These are phyloP conservation scores for Cavia porcellus DNA, from an alignment of 2,113 vertebrate species.

Conservation along the genomic window DNA sequence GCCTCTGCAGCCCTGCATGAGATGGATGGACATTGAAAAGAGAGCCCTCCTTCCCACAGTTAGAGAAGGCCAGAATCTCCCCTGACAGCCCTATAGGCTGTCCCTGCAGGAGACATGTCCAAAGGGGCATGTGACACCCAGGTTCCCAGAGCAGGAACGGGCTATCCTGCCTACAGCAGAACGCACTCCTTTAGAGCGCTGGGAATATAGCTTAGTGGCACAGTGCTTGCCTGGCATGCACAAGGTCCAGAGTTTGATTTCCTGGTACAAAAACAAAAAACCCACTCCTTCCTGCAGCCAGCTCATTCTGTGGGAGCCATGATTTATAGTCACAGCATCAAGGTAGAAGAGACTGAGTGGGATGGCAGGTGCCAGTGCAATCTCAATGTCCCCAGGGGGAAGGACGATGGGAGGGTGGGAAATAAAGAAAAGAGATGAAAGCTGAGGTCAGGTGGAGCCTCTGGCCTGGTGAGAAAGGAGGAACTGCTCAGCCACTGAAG, in stretches of 20 bases:
- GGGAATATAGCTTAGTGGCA: too few species aligned
- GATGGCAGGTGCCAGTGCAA: too few species aligned
- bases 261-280: too few species aligned
- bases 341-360: neutral
- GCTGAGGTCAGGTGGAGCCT: too few species aligned
- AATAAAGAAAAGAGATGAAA: too few species aligned
- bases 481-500: too few species aligned
- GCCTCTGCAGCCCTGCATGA: neutral
- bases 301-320: neutral
- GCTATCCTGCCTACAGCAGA: neutral
- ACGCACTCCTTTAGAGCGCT: neutral
- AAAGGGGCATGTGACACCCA: neutral
- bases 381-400: too few species aligned
- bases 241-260: too few species aligned
- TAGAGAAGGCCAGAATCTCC: neutral
- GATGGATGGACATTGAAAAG: neutral
- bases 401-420: too few species aligned
- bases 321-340: neutral
- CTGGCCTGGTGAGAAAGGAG: too few species aligned
- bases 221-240: too few species aligned
- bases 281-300: neutral
- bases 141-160: neutral
- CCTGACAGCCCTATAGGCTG: fast-evolving
- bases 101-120: fast-evolving
- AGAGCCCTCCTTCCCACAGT: neutral